Conservation (phyloP, 2,888 invertebrate species). For the Phengaris alcon region DNA sequence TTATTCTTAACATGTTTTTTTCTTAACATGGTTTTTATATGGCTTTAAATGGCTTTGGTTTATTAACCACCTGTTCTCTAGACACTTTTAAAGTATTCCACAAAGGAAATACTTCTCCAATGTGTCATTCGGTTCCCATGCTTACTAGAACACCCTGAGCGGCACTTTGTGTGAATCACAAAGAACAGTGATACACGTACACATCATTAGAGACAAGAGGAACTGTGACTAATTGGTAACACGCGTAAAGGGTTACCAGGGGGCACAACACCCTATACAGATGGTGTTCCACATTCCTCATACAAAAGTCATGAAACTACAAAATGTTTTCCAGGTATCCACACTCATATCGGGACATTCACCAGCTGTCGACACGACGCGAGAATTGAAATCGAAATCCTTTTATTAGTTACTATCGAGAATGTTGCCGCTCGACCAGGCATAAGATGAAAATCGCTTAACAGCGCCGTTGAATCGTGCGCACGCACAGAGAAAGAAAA, state of each 20-base stretch:
- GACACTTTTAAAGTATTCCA: background rate
- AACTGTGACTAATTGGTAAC: conserved; percentile 4
- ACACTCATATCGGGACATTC: background rate
- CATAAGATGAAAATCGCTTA: no score
- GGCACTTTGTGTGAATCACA: background rate
- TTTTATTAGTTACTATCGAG: no score
- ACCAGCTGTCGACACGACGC: no score
- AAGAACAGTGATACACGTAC: background rate
- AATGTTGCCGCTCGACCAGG: no score
- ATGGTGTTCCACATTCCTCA: background rate
- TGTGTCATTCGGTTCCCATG: background rate
- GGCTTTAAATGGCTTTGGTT: background rate
- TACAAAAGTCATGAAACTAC: background rate
- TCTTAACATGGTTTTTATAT: background rate
- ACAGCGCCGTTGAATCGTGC: no score
- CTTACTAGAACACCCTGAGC: background rate
- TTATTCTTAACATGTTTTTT: background rate
- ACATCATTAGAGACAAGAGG: conserved; percentile 9
- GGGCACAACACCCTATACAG: background rate
- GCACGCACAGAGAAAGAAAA: no score
- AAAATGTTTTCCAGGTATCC: background rate
- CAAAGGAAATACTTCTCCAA: background rate
- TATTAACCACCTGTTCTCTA: background rate
- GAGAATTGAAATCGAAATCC: no score
- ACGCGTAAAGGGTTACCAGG: background rate